Percentiles rank a stretch among this genome's conserved stretches.
Conservation (phyloP, 2,113 vertebrate species). For the Haemorhous mexicanus region DNA sequence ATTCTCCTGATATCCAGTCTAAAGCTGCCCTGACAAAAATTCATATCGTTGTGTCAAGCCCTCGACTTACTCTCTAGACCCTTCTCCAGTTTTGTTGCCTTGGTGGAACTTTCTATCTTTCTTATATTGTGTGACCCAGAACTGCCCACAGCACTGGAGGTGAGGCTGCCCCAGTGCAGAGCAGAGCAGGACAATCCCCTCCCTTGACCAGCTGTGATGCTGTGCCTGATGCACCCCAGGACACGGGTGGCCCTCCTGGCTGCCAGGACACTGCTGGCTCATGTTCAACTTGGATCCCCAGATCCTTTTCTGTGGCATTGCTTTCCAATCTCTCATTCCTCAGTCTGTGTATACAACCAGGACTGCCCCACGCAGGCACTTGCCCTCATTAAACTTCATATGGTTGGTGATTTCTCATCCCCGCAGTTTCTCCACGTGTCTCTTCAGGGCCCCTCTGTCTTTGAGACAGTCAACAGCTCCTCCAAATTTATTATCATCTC, state of each 20-base stretch:
- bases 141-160: fast-evolving
- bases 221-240: not conserved
- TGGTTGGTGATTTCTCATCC: too few relatives aligned
- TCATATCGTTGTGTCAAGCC: not conserved
- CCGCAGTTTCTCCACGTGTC: not conserved
- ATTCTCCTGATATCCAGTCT: not conserved
- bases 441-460: not conserved
- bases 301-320: not conserved
- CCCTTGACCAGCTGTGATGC: fast-evolving
- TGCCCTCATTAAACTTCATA: not conserved
- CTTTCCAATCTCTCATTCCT: not conserved
- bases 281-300: not conserved
- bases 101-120: not conserved
- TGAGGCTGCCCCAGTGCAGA: not conserved
- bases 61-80: not conserved
- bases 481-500: fast-evolving
- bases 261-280: not conserved
- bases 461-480: not conserved
- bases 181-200: not conserved
- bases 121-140: fast-evolving
- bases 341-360: too few relatives aligned
- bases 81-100: not conserved
- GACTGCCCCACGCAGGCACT: not conserved
- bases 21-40: not conserved
- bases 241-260: fast-evolving